Evolutionary conservation across 2,888 invertebrate species (phyloP).

Genomic region (Sphaeridia pumilis): DNA sequence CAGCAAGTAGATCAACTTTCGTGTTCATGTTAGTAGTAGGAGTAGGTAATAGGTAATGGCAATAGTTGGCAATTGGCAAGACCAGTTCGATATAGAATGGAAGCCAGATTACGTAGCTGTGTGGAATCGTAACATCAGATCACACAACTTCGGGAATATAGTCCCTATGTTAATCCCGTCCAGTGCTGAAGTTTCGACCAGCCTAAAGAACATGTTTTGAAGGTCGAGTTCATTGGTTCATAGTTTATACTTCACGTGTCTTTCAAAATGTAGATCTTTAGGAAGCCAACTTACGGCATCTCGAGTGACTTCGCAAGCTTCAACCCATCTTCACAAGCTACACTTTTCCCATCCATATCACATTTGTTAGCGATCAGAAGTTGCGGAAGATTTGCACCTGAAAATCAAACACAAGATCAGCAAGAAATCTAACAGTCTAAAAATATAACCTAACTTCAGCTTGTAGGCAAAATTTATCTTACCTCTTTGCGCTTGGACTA

Average conservation of each 20-base stretch:
- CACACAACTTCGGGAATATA: constrained; percentile 7
- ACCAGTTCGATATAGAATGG: too few relatives aligned
- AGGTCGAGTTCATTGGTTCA: too few relatives aligned
- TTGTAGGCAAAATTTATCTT: neutral
- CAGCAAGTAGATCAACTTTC: too few relatives aligned
- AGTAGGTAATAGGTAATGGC: too few relatives aligned
- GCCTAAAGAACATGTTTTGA: constrained; percentile 4
- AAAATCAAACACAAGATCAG: neutral
- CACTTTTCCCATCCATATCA: constrained; percentile 14
- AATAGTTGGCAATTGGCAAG: too few relatives aligned
- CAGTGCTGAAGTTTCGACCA: constrained; percentile 16
- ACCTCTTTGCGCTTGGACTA: constrained; percentile 8
- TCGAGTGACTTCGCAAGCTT: constrained; percentile 7
- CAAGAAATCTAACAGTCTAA: neutral
- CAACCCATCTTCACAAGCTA: constrained; percentile 11
- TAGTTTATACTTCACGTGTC: neutral
- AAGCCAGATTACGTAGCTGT: too few relatives aligned
- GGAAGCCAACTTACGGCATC: constrained; percentile 13
- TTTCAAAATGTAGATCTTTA: neutral
- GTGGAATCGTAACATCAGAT: constrained; percentile 14
- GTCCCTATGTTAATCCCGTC: constrained; percentile 8
- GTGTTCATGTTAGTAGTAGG: too few relatives aligned
- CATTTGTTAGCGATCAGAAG: constrained; percentile 19
- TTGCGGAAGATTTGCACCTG: constrained; percentile 8
- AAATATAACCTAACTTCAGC: neutral